Base-by-base conservation (phyloP, 2,888 invertebrate genomes). In the Neoaliturus tenellus region DNA sequence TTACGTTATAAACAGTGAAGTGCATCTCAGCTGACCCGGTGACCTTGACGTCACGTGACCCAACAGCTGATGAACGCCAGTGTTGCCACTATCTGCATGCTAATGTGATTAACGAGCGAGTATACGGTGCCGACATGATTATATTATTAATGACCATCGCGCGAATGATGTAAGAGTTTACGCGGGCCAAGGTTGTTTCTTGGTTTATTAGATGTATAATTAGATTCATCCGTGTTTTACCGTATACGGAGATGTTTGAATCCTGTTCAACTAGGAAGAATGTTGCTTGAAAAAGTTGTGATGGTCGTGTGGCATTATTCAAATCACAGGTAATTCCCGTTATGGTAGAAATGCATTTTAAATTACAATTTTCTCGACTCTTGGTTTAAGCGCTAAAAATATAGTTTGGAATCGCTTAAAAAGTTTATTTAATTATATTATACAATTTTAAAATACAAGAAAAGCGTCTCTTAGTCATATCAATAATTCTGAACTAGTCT, bases 91-190 rank as follows among this genome's bases (percentile, higher is more conserved):
- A 31, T 31, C 31, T 55, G 55, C 55, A 55, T 55, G 55, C 20
- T 55, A 55, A 25, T 25, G 23, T 55, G 55, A 55, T 55, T 55
- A 55, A 55, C 23, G 55, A 55, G 62, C 62, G 62, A 28, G 14
- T 14, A 58, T 25, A 58, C 33, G 17, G 4, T n/a, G 69, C 69
- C 39, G 69, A 69, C 69, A 69, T 69, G 39, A 69, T 69, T 35
- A 23, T 69, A 69, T 69, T 69, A 69, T 69, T 69, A 69, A 69
- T 69, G 69, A 39, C 69, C 39, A 69, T n/a, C 10, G 23, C 62
- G 28, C 31, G 55, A 62, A 28, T 62, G 62, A 62, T 62, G 62
- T 62, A 62, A 62, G 28, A 28, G 62, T 62, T 62, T 62, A 62
- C 62, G 62, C 31, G 25, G 17, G 14, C 4, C 62, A 62, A 62